Percentiles rank a stretch among this genome's conserved stretches.
These are phyloP conservation scores for Adelosebastes latens DNA, from an alignment of 2,797 vertebrate species.

Conservation along the genomic window DNA sequence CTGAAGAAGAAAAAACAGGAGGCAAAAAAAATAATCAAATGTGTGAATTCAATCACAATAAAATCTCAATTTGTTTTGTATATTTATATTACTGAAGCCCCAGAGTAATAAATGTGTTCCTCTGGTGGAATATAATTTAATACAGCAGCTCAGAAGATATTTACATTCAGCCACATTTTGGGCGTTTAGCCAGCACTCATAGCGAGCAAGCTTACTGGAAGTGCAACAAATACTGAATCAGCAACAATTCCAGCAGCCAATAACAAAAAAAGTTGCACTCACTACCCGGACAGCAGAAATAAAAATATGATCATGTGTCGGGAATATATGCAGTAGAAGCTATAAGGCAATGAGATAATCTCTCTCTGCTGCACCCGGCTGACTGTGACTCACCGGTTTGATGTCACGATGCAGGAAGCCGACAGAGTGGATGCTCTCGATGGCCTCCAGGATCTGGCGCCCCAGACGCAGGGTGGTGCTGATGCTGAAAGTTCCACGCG, in stretches of 20 bases:
- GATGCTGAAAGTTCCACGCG: conserved; percentile 93
- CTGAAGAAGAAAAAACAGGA: conserved; percentile 76
- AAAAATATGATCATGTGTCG: background rate
- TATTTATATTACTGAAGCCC: background rate
- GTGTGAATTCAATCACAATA: background rate
- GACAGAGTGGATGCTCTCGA: conserved; percentile 98
- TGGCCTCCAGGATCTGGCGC: conserved; percentile 95
- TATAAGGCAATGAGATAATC: background rate
- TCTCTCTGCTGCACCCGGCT: background rate
- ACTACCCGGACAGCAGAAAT: background rate
- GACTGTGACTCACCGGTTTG: conserved; percentile 89
- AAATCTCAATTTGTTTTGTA: background rate
- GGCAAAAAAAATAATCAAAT: background rate
- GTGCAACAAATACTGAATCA: conserved; percentile 29
- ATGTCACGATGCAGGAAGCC: conserved; percentile 98
- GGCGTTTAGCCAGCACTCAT: conserved; percentile 4
- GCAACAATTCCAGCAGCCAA: conserved; percentile 3
- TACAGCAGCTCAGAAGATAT: conserved; percentile 16
- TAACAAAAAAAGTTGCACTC: conserved; percentile 2
- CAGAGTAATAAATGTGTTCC: background rate
- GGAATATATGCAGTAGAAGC: background rate
- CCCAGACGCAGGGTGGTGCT: conserved; percentile 96
- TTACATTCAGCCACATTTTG: conserved; percentile 21
- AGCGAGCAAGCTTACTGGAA: conserved; percentile 23
- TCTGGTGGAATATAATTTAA: background rate